Conservation (phyloP, 2,888 invertebrate genomes). For the Andricus curvator region DNA sequence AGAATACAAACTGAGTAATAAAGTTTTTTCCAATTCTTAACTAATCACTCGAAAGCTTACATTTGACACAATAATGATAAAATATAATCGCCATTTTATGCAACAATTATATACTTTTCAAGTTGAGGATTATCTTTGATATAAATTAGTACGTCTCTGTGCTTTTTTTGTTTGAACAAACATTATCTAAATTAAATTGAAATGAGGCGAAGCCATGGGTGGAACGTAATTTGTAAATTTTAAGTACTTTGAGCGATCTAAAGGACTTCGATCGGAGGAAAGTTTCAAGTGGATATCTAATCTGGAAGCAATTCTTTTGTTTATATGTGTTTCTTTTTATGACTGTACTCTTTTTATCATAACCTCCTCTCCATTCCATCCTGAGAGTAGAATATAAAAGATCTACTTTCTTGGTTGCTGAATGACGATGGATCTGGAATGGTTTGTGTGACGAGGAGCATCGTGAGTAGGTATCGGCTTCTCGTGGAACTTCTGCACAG, state of each 20-base stretch:
- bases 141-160: too few relatives aligned
- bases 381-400: not conserved
- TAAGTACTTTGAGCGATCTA: not conserved
- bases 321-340: not conserved
- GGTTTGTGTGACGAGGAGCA: constrained; percentile 79
- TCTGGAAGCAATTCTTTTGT: not conserved
- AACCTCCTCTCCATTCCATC: not conserved
- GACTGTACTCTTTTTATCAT: constrained; percentile 16
- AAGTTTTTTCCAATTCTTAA: not conserved
- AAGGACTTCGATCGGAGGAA: not conserved
- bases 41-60: not conserved
- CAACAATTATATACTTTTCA: constrained; percentile 21
- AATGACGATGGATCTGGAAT: constrained; percentile 85
- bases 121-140: too few relatives aligned
- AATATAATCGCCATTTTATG: constrained; percentile 13
- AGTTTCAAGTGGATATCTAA: constrained; percentile 23
- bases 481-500: constrained; percentile 90
- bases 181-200: too few relatives aligned
- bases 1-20: not conserved
- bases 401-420: constrained; percentile 93
- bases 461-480: constrained; percentile 86
- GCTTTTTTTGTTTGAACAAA: too few relatives aligned
- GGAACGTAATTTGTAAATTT: constrained; percentile 1
- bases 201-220: not conserved
- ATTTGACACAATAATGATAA: not conserved